These are phyloP conservation scores for Ophiothrix spiculata DNA, from an alignment of 35 echinoderm and acorn worm species.

Conservation along the genomic window DNA sequence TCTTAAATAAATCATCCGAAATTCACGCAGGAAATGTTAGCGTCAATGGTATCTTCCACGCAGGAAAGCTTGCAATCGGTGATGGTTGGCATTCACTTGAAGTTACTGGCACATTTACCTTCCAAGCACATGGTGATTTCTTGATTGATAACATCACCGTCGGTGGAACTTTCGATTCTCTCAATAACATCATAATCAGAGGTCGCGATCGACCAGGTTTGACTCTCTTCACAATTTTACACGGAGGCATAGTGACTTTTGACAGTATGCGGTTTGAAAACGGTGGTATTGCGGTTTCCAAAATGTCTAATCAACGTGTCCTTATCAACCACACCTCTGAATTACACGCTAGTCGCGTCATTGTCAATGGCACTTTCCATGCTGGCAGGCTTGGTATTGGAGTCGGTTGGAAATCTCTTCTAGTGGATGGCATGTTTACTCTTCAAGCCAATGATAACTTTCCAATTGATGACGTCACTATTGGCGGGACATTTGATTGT, in stretches of 20 bases:
- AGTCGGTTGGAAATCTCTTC: slow-evolving; percentile 20
- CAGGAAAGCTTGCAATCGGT: slow-evolving; percentile 28
- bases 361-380: slow-evolving; percentile 10
- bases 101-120: slow-evolving; percentile 34
- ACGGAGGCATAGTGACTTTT: slow-evolving; percentile 21
- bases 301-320: too few species aligned
- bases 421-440: slow-evolving; percentile 30
- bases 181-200: slow-evolving; percentile 25
- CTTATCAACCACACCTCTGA: not conserved
- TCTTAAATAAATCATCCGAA: not conserved
- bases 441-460: slow-evolving; percentile 16
- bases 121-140: slow-evolving; percentile 28
- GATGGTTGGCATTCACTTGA: slow-evolving; percentile 15
- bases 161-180: slow-evolving; percentile 34
- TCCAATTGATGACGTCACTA: not conserved
- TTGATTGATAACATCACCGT: slow-evolving; percentile 15
- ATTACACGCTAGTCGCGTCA: slow-evolving; percentile 35
- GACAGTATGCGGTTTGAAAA: slow-evolving; percentile 26
- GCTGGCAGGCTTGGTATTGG: slow-evolving; percentile 30
- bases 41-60: slow-evolving; percentile 13
- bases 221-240: not conserved
- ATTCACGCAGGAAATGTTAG: slow-evolving; percentile 35
- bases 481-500: not conserved
- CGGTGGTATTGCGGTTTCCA: too few species aligned
- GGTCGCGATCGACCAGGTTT: slow-evolving; percentile 14